These are phyloP conservation scores for Tetragonula carbonaria DNA, from an alignment of 2,888 invertebrate genomes.

Conservation along the genomic window DNA sequence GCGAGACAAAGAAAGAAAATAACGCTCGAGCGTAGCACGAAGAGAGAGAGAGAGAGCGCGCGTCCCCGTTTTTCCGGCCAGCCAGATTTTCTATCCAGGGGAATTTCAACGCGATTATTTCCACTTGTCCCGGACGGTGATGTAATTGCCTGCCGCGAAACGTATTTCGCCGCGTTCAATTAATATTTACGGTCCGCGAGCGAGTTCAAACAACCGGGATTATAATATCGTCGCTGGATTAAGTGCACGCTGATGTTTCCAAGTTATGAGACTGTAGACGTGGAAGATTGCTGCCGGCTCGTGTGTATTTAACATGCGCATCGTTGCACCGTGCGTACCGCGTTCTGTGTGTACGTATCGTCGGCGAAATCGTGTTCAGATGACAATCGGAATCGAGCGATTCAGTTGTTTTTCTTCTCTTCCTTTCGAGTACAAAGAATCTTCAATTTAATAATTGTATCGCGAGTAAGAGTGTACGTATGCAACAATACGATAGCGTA, in stretches of 20 bases:
- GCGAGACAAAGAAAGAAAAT: neutral
- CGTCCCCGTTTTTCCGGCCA: neutral
- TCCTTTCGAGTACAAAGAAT: no score
- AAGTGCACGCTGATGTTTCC: slow-evolving; percentile 20
- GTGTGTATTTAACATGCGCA: slow-evolving; percentile 3
- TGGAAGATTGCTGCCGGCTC: neutral
- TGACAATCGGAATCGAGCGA: neutral
- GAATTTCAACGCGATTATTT: slow-evolving; percentile 19
- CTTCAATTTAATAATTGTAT: no score
- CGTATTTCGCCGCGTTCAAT: slow-evolving; percentile 27
- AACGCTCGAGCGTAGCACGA: no score
- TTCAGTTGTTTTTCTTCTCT: no score
- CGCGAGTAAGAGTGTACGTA: no score
- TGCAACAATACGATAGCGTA: no score
- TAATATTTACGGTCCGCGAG: slow-evolving; percentile 32
- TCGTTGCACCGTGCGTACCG: neutral
- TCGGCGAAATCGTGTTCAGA: neutral
- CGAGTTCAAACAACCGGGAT: slow-evolving; percentile 29
- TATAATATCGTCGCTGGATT: slow-evolving; percentile 31
- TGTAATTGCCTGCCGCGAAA: slow-evolving; percentile 31
- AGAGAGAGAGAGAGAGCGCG: no score
- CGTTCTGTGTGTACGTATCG: neutral
- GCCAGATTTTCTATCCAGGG: neutral
- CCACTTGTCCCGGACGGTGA: slow-evolving; percentile 11
- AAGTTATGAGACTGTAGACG: slow-evolving; percentile 11